Evolutionary conservation across 2,113 vertebrate genomes (phyloP), one percentile per base, ranked within the genome.

Genomic region (Carollia perspicillata): DNA sequence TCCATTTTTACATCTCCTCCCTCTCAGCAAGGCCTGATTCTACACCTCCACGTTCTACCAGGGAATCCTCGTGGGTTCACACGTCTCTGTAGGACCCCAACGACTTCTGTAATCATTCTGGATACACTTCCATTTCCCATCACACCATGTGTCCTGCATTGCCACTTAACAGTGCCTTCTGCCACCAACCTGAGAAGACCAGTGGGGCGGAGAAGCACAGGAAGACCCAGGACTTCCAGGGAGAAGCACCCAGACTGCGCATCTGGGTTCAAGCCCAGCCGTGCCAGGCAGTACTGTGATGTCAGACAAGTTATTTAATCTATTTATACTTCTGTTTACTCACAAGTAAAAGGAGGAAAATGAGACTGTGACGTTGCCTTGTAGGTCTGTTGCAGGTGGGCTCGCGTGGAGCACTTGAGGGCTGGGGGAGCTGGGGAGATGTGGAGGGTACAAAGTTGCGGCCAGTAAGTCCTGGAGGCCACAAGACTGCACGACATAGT

Each of bases 341-440:
- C 77, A 14, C 40, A 60, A 60, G 37, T 23, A 13, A 93, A 81
- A 65, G 33, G 20, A 84, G 20, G 53, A 93, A 93, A 94, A 37
- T 33, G 18, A 60, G 60, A 58, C n/a, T 40, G 51, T 12, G 20
- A 55, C 20, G 18, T n/a, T 35, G 13, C 11, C 28, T 16, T 35
- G 13, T 30, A 75, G 53, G 23, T 74, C 30, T 16, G 30, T 47
- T 51, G 22, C 14, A 5, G 60, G 18, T 35, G 7, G 60, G 23
- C 51, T 9, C 10, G 5, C 9, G 12, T 30, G n/a, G 10, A 91
- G 33, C 11, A 4, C 10, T 42, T 86, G 53, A 20, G 9, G 22
- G 10, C 9, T 30, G 11, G 44, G 42, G 5, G 12, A 42, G 18
- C 26, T 14, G 18, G 90, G 35, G 14, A 53, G 58, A 42, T 20